Base-by-base conservation (phyloP, 2,113 vertebrate genomes). In the Odocoileus virginianus region DNA sequence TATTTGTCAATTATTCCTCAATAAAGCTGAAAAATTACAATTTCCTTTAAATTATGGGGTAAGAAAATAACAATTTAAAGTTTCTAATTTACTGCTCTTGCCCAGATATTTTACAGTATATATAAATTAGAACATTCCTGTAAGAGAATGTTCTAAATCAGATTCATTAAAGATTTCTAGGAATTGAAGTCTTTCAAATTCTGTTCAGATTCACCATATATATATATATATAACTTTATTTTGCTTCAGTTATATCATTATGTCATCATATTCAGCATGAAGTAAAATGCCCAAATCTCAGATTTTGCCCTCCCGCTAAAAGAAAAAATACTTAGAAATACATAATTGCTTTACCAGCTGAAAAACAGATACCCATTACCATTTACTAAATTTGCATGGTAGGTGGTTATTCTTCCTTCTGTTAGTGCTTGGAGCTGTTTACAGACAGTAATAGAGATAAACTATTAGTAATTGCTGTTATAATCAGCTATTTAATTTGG, bases 361-460 rank as follows among this genome's bases (percentile, higher is more conserved):
- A 96, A 94, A 85, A 92, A 6, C 13, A 95, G 15, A 92, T 67
- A 67, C 2, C 90, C 45, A 13, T 21, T 78, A 23, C 3, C 33
- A 92, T 97, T 96, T 87, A 91, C 16, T 89, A 87, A 36, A 64
- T 76, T 95, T 97, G 60, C 40, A 85, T 87, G n/a, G 33, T 91
- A 97, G 52, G 47, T 89, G 25, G 13, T 87, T 98, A 55, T 43
- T 91, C 12, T 89, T 96, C 36, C 33, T 95, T 87, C 54, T 76
- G 23, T 90, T 95, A 86, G 13, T 76, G 58, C 83, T 93, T 61
- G 47, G 13, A 95, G 61, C 60, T 85, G 11, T 87, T 98, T 95
- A 43, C 64, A 97, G 76, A 85, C 2, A 85, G 43, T 78, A 88
- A 7, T 60, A 85, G 19, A 97, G 10, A 93, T 55, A 57, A 94